Conservation (phyloP, 2,888 invertebrate species). For the Cetonia aurata region DNA sequence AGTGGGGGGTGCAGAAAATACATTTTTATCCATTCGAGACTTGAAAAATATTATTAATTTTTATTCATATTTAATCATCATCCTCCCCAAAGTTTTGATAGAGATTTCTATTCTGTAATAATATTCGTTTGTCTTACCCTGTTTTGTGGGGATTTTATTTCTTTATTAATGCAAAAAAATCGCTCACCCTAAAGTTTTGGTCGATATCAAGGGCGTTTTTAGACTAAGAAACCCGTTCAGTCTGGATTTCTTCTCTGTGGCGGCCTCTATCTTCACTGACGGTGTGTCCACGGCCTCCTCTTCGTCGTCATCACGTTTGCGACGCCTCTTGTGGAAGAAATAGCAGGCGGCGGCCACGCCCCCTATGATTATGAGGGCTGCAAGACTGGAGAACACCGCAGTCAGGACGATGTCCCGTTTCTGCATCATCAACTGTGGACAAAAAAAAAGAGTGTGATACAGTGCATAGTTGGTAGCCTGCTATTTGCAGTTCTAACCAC, state of each 20-base stretch:
- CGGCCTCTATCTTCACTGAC: slow-evolving; percentile 54
- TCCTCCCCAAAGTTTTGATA: no score
- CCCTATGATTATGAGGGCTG: slow-evolving; percentile 71
- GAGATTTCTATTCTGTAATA: no score
- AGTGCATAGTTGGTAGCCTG: no score
- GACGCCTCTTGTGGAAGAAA: slow-evolving; percentile 70
- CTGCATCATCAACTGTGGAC: slow-evolving; percentile 75
- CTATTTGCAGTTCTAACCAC: no score
- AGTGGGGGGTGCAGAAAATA: no score
- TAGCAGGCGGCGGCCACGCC: slow-evolving; percentile 72
- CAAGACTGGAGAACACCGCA: slow-evolving; percentile 74
- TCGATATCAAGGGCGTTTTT: slow-evolving; percentile 81
- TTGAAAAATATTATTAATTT: no score
- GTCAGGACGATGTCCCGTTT: slow-evolving; percentile 76
- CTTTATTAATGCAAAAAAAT: no score
- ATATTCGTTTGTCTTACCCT: no score
- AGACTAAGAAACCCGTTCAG: slow-evolving; percentile 78
- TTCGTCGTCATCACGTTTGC: slow-evolving; percentile 72
- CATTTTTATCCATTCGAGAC: no score
- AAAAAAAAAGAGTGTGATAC: neutral
- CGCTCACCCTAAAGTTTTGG: slow-evolving; percentile 81
- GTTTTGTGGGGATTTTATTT: neutral
- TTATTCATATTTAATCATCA: no score
- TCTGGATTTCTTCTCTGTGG: slow-evolving; percentile 70
- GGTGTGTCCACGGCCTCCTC: slow-evolving; percentile 68